Conservation (phyloP, 2,113 vertebrate species). For the Eubucco bourcierii region DNA sequence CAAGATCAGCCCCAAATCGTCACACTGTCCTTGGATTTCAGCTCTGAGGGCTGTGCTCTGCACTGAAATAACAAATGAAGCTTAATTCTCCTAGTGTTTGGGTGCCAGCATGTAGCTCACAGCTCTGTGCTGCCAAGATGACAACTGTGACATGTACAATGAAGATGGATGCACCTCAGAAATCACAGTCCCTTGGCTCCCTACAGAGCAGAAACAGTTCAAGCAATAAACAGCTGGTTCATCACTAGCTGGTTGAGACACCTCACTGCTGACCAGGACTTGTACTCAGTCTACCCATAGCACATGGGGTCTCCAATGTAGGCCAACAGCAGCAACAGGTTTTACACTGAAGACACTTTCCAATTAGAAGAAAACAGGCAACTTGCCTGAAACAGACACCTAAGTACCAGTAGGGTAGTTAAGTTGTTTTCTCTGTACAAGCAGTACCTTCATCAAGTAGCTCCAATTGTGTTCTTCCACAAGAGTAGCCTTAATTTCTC, state of each 20-base stretch:
- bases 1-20: neutral
- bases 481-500: neutral
- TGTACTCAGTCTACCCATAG: neutral
- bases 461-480: neutral
- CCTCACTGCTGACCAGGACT: neutral
- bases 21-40: neutral
- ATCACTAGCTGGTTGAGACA: neutral
- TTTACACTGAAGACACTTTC: neutral
- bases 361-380: neutral
- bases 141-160: neutral
- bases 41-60: neutral
- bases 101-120: neutral
- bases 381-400: neutral
- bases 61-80: neutral
- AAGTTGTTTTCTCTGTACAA: neutral
- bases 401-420: neutral
- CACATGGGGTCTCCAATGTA: neutral
- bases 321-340: neutral
- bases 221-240: neutral
- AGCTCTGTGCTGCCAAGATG: neutral
- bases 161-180: neutral
- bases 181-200: neutral
- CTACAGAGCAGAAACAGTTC: neutral
- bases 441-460: neutral
- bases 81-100: neutral